Percentiles rank a stretch among this genome's conserved stretches.
Conservation (phyloP, 1,140 invertebrate genomes). For the Penaeus japonicus region DNA sequence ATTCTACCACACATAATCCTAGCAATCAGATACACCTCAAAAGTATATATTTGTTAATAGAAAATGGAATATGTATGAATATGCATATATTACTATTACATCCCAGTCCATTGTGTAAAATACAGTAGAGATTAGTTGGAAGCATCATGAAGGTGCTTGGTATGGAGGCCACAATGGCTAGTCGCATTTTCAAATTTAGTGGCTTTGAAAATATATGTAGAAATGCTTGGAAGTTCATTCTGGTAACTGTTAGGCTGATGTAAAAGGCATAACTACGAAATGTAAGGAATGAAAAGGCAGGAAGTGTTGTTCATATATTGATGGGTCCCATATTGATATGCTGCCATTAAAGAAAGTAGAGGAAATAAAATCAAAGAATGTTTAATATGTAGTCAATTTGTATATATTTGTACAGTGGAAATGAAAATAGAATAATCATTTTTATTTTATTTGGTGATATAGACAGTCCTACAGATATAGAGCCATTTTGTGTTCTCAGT, state of each 20-base stretch:
- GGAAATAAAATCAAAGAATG: neutral
- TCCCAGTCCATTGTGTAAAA: slow-evolving; percentile 27
- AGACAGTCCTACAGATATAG: slow-evolving; percentile 13
- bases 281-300: too few relatives aligned
- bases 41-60: slow-evolving; percentile 16
- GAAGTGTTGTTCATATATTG: too few relatives aligned
- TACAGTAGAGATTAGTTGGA: neutral
- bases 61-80: slow-evolving; percentile 15
- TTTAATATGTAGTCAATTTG: neutral
- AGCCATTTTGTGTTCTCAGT: slow-evolving; percentile 38
- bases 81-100: slow-evolving; percentile 9
- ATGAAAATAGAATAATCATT: neutral
- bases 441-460: neutral
- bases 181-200: slow-evolving; percentile 15
- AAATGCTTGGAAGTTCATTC: neutral
- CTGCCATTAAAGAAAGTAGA: too few relatives aligned
- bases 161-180: slow-evolving; percentile 42
- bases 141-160: slow-evolving; percentile 37
- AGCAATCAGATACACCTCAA: too few relatives aligned
- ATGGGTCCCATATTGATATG: too few relatives aligned
- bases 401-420: neutral
- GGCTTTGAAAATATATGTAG: neutral
- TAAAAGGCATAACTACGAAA: neutral
- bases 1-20: too few relatives aligned
- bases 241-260: neutral